Evolutionary conservation across 2,888 invertebrate genomes (phyloP), one percentile per base, ranked within the genome.

Genomic region (Chironomus riparius): DNA sequence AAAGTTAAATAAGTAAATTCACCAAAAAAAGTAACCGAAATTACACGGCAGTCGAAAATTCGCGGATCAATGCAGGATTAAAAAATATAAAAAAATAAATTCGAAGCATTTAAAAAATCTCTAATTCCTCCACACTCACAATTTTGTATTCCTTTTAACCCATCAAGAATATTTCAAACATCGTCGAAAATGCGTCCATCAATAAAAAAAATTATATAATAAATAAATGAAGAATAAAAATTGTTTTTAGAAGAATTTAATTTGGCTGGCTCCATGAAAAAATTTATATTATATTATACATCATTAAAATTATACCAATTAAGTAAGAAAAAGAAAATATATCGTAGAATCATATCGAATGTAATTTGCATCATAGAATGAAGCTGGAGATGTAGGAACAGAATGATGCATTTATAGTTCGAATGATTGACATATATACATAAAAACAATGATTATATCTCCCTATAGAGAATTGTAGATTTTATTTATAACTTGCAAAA

Each of bases 251-350:
- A 65, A 24, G 65, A 65, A 21, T 65, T 65, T 65, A 24, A 65
- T 65, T 65, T 65, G 65, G 65, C 65, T 65, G 65, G 65, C 13
- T 65, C 65, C 65, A 65, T 65, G 7, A 65, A 65, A n/a, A 56
- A 56, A 15, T n/a, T 56, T 56, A n/a, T 15, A 15, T 18, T 18
- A 15, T 15, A 15, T 18, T n/a, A 56, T 56, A 56, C n/a, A n/a
- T n/a, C 56, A 56, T 56, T 65, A 22, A 24, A 65, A 65, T 24
- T 65, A 13, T 65, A 21, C 21, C 21, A 22, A 56, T 56, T n/a
- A 56, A 18, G 18, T 56, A 56, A 65, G 6, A 21, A 24, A 10
- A 10, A 65, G 56, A 56, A 18, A 56, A n/a, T 7, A 56, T 56
- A 56, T 56, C 56, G n/a, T 56, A n/a, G 56, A 56, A 18, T 56